A percentile compares a stretch with the other conserved stretches of the same genome.
phyloP scores from a whole-genome alignment of 2,888 invertebrate genomes.

The Thalpophila matura region DNA sequence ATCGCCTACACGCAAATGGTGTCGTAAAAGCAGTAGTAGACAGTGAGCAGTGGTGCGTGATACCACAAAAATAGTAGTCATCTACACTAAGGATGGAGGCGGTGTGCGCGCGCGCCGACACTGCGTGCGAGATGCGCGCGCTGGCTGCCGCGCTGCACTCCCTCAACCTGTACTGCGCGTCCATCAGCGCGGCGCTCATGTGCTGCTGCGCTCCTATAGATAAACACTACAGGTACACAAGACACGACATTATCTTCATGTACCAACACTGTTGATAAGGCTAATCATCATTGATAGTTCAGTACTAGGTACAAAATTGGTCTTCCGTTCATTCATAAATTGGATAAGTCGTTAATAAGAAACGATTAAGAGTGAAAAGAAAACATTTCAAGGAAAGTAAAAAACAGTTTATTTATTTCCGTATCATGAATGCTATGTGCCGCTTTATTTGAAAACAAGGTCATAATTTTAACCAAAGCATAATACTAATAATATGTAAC shows the following conservation, averaged over 20 bases:
- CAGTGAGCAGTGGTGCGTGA: conserved; percentile 45
- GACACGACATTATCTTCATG: not conserved
- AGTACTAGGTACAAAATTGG: conserved; percentile 12
- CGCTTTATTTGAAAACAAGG: conserved; percentile 37
- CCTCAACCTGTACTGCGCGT: conserved; percentile 85
- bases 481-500: too few relatives aligned
- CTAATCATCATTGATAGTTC: not conserved
- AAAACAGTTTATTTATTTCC: conserved; percentile 26
- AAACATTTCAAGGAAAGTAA: conserved; percentile 6
- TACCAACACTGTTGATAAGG: not conserved
- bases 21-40: conserved; percentile 35
- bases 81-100: conserved; percentile 76
- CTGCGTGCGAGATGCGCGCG: conserved; percentile 77
- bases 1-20: conserved; percentile 34
- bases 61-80: conserved; percentile 10
- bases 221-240: conserved; percentile 72
- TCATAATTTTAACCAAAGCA: not conserved
- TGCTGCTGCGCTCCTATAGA: conserved; percentile 80
- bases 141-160: conserved; percentile 82
- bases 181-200: conserved; percentile 82
- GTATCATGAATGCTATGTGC: conserved; percentile 1
- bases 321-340: not conserved
- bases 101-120: conserved; percentile 76
- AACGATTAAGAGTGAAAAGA: conserved; percentile 18
- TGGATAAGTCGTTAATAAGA: not conserved